phyloP scores from a whole-genome alignment of 2,113 vertebrate species.

The Cyphotilapia sp. region DNA sequence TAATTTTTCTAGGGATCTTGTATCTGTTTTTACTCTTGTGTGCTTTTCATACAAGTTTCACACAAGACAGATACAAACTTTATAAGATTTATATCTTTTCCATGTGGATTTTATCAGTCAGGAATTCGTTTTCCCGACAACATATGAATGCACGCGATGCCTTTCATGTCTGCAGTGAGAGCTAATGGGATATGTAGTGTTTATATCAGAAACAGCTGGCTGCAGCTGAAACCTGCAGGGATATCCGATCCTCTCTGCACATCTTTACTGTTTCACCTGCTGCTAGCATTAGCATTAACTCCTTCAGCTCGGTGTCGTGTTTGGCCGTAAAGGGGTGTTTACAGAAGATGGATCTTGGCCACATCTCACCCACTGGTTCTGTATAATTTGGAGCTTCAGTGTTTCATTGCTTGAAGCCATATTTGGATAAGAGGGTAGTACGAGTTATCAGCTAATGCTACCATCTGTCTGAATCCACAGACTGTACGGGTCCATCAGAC shows the following conservation, averaged over 20 bases:
- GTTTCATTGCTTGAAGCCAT: background rate
- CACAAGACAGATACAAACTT: too few relatives aligned
- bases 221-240: background rate
- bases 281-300: background rate
- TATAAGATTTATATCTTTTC: background rate
- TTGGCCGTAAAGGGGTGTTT: fast-evolving
- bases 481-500: background rate
- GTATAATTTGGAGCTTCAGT: background rate
- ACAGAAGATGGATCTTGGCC: background rate
- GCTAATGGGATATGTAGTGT: background rate
- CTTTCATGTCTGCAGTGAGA: background rate
- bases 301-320: background rate
- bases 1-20: too few relatives aligned
- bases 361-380: background rate
- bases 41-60: too few relatives aligned
- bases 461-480: background rate
- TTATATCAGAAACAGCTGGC: background rate
- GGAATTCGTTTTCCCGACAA: fast-evolving
- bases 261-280: background rate
- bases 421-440: background rate
- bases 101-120: background rate
- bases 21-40: too few relatives aligned
- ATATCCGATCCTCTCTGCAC: background rate
- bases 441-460: background rate
- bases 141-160: background rate